phyloP scores from a whole-genome alignment of 2,797 vertebrate species.

The Enteromius treurensis region DNA sequence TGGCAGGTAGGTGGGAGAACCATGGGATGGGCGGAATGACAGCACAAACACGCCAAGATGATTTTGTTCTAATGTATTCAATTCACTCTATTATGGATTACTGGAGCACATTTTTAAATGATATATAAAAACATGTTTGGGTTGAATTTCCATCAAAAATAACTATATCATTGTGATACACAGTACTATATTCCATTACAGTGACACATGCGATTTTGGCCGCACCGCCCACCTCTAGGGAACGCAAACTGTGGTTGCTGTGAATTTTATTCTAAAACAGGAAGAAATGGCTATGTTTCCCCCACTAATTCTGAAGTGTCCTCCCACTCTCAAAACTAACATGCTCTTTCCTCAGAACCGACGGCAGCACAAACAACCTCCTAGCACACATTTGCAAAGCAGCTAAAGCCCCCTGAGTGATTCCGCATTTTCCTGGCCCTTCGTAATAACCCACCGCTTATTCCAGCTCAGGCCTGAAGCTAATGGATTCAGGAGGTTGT shows the following conservation, averaged over 20 bases:
- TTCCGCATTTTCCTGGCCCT: slow-evolving; percentile 55
- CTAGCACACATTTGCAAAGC: slow-evolving; percentile 48
- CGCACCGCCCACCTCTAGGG: neutral
- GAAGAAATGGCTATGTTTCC: slow-evolving; percentile 50
- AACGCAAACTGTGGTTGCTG: neutral
- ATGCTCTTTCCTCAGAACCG: slow-evolving; percentile 57
- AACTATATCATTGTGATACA: neutral
- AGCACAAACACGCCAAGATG: neutral
- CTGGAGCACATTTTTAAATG: neutral
- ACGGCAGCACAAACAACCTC: slow-evolving; percentile 57
- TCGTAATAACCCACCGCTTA: slow-evolving; percentile 59
- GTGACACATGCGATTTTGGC: neutral
- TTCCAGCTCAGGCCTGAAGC: slow-evolving; percentile 57
- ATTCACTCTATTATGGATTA: neutral
- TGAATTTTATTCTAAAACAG: slow-evolving; percentile 56
- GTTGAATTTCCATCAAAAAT: slow-evolving; percentile 2
- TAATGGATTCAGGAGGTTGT: slow-evolving; percentile 62
- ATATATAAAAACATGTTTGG: neutral
- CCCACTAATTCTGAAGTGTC: slow-evolving; percentile 46
- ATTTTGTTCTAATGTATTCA: neutral
- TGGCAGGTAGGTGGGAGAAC: slow-evolving; percentile 14
- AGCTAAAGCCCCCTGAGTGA: slow-evolving; percentile 57
- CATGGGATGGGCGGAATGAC: neutral
- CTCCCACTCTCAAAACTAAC: slow-evolving; percentile 54
- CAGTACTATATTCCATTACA: neutral